These are phyloP conservation scores for Halesus radiatus DNA, from an alignment of 1,140 invertebrate genomes.

Conservation along the genomic window DNA sequence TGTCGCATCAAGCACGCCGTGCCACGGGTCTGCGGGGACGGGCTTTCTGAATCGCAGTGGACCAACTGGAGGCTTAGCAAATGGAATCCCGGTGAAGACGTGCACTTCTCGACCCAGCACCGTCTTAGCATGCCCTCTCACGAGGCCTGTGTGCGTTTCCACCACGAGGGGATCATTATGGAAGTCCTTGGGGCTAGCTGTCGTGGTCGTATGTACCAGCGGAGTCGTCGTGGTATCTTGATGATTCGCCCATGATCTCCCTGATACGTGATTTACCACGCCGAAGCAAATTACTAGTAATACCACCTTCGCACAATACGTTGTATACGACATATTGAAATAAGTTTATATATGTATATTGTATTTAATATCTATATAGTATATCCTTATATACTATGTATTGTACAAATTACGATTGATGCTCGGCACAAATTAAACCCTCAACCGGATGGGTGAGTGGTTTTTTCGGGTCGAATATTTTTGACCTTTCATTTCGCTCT, in stretches of 20 bases:
- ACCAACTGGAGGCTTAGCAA: slow-evolving; percentile 92
- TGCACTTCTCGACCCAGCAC: slow-evolving; percentile 87
- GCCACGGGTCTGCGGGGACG: slow-evolving; percentile 87
- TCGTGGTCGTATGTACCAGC: slow-evolving; percentile 68
- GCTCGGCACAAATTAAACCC: slow-evolving; percentile 24
- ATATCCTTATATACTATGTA: slow-evolving; percentile 13
- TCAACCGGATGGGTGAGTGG: slow-evolving; percentile 52
- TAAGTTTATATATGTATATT: not conserved
- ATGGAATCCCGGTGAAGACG: slow-evolving; percentile 94
- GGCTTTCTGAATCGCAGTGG: slow-evolving; percentile 90
- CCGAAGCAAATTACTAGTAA: slow-evolving; percentile 41
- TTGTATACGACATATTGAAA: slow-evolving; percentile 27
- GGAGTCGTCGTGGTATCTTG: slow-evolving; percentile 69
- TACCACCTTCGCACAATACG: slow-evolving; percentile 9
- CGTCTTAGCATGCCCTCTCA: slow-evolving; percentile 82
- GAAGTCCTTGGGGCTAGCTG: slow-evolving; percentile 69
- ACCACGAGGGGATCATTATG: slow-evolving; percentile 82
- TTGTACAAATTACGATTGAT: slow-evolving; percentile 11
- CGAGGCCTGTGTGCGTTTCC: slow-evolving; percentile 82
- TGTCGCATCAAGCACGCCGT: slow-evolving; percentile 84
- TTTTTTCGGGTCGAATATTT: slow-evolving; percentile 48
- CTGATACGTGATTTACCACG: slow-evolving; percentile 39
- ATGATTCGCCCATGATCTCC: slow-evolving; percentile 69
- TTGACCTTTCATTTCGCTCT: slow-evolving; percentile 55
- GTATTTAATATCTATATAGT: slow-evolving; percentile 11